Base-by-base conservation (phyloP, 2,888 invertebrate species). In the Blera fallax region DNA sequence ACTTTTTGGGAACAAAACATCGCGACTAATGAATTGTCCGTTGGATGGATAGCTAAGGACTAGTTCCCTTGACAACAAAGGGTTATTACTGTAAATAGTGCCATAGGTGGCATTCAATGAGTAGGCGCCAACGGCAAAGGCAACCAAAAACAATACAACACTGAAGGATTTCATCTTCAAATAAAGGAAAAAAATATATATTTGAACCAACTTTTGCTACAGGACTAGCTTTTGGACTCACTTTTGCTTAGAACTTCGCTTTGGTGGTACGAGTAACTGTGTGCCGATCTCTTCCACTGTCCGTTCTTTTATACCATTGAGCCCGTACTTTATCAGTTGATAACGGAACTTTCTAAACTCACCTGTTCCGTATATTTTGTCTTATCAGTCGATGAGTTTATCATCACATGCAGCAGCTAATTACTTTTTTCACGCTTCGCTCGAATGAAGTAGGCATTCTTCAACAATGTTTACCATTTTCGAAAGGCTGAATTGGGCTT, bases 31-130 rank as follows among this genome's bases (percentile, higher is more conserved):
- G 14, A 60, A 65, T 8, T 65, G 64, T 27, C 80, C 73, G 14
- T 65, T 60, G 4, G 18, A 7, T 11, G 80, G 80, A 27, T 14
- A 58, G 8, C 10, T 52, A 1, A 73, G 1, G 2, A 73, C 67
- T 10, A 48, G 58, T 11, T 80, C 56, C 18, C n/a, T 80, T 16
- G 80, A 73, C 7, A 80, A 3, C 10, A 80, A 16, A 1, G 48
- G 16, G 21, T 29, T 58, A 16, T n/a, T 58, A n/a, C 24, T 65
- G 34, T 67, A 50, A 29, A 73, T 11, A 24, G 4, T 52, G 29
- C 80, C 80, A 73, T 73, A 80, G 8, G 73, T 73, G 7, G 65
- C 67, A 29, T 73, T 73, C 16, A 32, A 16, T 1, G 73, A 73
- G 4, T 58, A 45, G n/a, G 56, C 73, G 4, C 72, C 60, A 52